These are phyloP conservation scores for Apis dorsata DNA, from an alignment of 1,140 invertebrate genomes.

Conservation along the genomic window DNA sequence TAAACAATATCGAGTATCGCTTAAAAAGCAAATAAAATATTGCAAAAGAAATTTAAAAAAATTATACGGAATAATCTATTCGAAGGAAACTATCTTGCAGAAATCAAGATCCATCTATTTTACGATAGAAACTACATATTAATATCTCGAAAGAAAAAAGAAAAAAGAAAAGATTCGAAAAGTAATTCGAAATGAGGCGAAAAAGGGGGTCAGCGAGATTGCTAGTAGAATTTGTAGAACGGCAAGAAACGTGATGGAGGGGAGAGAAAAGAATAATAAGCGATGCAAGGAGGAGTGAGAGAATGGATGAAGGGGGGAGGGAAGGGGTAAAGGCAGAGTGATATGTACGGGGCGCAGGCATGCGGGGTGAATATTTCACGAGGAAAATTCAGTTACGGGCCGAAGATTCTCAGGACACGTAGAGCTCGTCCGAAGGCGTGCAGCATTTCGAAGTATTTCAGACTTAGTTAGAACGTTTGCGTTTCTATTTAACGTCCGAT, in stretches of 20 bases:
- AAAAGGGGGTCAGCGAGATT: slow-evolving; percentile 56
- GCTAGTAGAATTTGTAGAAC: slow-evolving; percentile 40
- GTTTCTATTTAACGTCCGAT: slow-evolving; percentile 75
- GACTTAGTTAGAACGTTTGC: slow-evolving; percentile 79
- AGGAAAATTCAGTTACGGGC: slow-evolving; percentile 78
- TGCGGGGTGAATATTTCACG: slow-evolving; percentile 79
- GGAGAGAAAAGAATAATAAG: slow-evolving; percentile 30
- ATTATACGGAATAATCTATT: too few species aligned
- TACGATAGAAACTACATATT: neutral
- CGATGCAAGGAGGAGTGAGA: slow-evolving; percentile 27
- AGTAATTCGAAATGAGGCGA: neutral
- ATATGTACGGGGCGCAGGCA: slow-evolving; percentile 75
- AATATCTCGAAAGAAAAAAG: neutral
- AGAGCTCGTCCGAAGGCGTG: slow-evolving; percentile 67
- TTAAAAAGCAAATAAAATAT: too few species aligned
- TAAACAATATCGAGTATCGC: neutral
- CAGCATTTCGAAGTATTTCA: slow-evolving; percentile 75
- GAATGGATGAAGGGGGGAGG: slow-evolving; percentile 29
- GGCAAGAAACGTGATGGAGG: neutral
- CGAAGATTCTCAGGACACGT: slow-evolving; percentile 77
- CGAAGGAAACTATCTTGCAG: too few species aligned
- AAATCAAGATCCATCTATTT: too few species aligned
- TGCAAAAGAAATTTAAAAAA: too few species aligned
- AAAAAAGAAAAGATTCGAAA: neutral
- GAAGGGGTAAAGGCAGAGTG: slow-evolving; percentile 69